A percentile compares a stretch with the other conserved stretches of the same genome.
phyloP scores from a whole-genome alignment of 2,797 vertebrate species.

The Buphagus erythrorhynchus region DNA sequence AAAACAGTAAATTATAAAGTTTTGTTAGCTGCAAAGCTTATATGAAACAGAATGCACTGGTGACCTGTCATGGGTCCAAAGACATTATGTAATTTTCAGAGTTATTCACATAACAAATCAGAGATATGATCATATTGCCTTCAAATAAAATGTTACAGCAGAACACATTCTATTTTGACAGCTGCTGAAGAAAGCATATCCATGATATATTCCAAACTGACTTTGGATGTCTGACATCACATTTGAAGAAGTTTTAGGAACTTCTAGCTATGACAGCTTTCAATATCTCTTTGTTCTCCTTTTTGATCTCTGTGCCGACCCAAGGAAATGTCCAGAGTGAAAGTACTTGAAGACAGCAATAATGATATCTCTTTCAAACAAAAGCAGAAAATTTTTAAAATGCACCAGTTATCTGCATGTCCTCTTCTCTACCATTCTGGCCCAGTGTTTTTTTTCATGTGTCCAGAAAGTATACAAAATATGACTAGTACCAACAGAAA shows the following conservation, averaged over 20 bases:
- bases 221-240: background rate
- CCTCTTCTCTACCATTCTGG: background rate
- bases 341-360: background rate
- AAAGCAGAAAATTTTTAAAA: background rate
- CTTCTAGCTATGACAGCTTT: background rate
- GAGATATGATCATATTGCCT: background rate
- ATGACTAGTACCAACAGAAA: background rate
- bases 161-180: background rate
- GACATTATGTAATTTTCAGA: background rate
- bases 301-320: background rate
- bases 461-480: background rate
- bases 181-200: background rate
- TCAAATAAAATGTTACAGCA: background rate
- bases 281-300: background rate
- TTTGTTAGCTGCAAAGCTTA: background rate
- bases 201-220: background rate
- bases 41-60: background rate
- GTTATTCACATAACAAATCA: background rate
- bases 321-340: background rate
- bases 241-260: background rate
- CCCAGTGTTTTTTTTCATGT: background rate
- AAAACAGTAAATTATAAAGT: background rate
- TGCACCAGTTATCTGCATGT: background rate
- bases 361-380: background rate
- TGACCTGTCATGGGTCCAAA: background rate